These are phyloP conservation scores for Eupithecia exiguata DNA, from an alignment of 2,888 invertebrate species.

Conservation along the genomic window DNA sequence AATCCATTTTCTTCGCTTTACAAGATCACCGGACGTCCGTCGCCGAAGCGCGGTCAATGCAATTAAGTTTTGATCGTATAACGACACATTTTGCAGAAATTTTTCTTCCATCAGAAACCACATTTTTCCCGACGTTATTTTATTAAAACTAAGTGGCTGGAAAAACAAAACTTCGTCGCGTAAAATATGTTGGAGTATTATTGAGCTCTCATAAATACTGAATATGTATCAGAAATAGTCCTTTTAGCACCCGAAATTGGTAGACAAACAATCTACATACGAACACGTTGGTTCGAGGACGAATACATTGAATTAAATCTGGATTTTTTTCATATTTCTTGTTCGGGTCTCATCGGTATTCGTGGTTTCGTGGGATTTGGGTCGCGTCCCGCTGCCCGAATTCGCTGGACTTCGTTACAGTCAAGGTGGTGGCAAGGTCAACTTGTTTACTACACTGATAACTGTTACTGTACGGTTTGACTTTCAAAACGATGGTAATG, in stretches of 20 bases:
- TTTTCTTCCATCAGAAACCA: conserved; percentile 50
- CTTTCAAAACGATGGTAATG: conserved; percentile 72
- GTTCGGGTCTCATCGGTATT: conserved; percentile 58
- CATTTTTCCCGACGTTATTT: conserved; percentile 36
- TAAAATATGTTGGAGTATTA: conserved; percentile 32
- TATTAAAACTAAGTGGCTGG: conserved; percentile 27
- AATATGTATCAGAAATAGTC: conserved; percentile 40
- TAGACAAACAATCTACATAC: conserved; percentile 43
- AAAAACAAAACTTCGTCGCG: conserved; percentile 26
- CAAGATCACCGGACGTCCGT: conserved; percentile 74
- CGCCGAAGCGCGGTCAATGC: conserved; percentile 71
- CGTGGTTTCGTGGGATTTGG: conserved; percentile 53
- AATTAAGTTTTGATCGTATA: conserved; percentile 81
- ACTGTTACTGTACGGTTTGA: conserved; percentile 60
- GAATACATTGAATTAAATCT: conserved; percentile 45
- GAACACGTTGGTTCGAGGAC: conserved; percentile 32
- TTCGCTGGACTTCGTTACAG: conserved; percentile 43
- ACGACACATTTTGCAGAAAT: conserved; percentile 72
- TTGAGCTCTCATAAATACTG: conserved; percentile 39
- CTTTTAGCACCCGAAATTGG: conserved; percentile 40
- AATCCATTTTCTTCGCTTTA: conserved; percentile 74
- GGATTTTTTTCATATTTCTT: conserved; percentile 44
- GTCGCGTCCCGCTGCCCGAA: conserved; percentile 48
- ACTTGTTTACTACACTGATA: conserved; percentile 68
- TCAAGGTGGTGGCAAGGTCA: conserved; percentile 69